phyloP scores from a whole-genome alignment of 2,113 vertebrate genomes.

The Dasyprocta punctata region DNA sequence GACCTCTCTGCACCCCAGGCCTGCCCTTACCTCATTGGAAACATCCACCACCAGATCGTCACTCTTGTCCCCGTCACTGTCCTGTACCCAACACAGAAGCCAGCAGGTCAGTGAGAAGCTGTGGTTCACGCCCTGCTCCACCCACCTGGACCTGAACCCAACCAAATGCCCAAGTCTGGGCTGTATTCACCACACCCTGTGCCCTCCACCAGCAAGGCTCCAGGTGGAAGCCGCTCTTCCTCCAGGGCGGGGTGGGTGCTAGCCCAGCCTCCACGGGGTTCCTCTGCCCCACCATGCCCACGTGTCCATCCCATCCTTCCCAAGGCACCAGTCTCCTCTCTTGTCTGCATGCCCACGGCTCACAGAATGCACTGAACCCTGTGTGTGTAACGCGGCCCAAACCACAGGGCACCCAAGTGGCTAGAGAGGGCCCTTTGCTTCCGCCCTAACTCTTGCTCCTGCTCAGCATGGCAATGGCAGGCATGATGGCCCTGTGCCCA shows the following conservation, averaged over 20 bases:
- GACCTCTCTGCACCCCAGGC: fast-evolving
- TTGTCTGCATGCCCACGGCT: too few species aligned
- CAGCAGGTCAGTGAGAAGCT: background rate
- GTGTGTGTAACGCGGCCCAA: fast-evolving
- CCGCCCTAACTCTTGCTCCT: background rate
- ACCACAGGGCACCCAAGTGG: background rate
- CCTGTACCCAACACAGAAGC: conserved; percentile 83
- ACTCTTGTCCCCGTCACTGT: conserved; percentile 98
- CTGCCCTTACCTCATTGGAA: conserved; percentile 93
- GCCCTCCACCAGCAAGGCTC: background rate
- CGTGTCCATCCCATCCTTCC: background rate
- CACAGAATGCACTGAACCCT: background rate
- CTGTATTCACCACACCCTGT: background rate
- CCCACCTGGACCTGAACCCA: background rate
- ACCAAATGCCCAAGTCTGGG: background rate
- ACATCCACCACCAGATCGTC: conserved; percentile 98
- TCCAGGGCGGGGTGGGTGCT: fast-evolving
- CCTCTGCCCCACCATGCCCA: background rate
- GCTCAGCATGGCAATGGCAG: background rate
- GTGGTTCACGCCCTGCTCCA: background rate
- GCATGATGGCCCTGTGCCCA: fast-evolving
- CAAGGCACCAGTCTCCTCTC: background rate
- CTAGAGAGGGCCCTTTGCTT: background rate
- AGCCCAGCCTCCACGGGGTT: background rate
- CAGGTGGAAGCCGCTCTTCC: fast-evolving